A percentile compares a stretch with the other conserved stretches of the same genome.
phyloP scores from a whole-genome alignment of 2,113 vertebrate species.

The Heliornis fulica region DNA sequence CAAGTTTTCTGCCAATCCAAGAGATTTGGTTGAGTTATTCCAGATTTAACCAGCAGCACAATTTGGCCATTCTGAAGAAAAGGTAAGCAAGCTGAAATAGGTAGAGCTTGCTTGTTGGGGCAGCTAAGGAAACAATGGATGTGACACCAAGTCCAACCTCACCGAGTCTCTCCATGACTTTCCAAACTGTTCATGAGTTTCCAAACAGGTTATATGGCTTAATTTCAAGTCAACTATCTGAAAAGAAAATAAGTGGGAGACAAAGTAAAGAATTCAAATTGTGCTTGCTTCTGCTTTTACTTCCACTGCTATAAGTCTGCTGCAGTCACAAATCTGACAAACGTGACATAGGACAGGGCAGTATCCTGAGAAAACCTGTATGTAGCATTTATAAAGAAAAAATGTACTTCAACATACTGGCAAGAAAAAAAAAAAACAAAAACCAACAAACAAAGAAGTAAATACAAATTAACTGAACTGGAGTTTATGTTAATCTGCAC shows the following conservation, averaged over 20 bases:
- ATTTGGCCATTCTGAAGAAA: neutral
- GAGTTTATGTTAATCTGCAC: neutral
- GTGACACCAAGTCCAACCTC: neutral
- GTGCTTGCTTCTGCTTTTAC: neutral
- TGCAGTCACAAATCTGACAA: neutral
- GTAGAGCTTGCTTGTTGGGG: neutral
- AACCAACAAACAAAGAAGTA: too few relatives aligned
- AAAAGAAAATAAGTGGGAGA: neutral
- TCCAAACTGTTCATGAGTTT: too few relatives aligned
- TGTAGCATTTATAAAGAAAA: neutral
- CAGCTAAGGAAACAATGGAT: neutral
- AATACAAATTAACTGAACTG: neutral
- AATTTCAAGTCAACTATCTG: neutral
- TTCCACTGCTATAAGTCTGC: neutral
- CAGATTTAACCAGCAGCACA: neutral
- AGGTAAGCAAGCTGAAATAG: neutral
- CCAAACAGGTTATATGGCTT: neutral
- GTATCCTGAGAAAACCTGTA: neutral
- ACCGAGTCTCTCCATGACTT: rapidly evolving
- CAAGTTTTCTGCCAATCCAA: neutral
- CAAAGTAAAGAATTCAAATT: neutral
- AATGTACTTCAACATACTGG: neutral
- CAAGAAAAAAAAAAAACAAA: neutral
- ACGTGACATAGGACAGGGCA: neutral
- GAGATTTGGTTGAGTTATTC: neutral